Percentiles rank a stretch among this genome's conserved stretches.
Evolutionary conservation across 1,140 invertebrate genomes (phyloP).

Genomic region (Aphis craccivora): DNA sequence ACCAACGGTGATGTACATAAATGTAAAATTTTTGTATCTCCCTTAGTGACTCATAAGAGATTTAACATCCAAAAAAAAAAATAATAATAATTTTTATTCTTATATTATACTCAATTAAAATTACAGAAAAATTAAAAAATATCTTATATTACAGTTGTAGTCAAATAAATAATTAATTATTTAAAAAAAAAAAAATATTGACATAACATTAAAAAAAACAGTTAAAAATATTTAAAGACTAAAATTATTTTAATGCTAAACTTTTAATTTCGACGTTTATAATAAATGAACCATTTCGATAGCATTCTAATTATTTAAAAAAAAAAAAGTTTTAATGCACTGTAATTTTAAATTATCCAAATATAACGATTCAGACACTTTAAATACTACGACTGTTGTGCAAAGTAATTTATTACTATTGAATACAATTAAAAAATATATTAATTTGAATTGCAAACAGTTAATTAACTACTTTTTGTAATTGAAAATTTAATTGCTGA

Average conservation of each 20-base stretch:
- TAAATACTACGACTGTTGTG: neutral
- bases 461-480: neutral
- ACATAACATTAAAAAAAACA: neutral
- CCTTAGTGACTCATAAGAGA: neutral
- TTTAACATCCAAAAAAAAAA: neutral
- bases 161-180: neutral
- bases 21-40: neutral
- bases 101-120: neutral
- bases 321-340: neutral
- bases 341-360: neutral
- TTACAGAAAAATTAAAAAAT: neutral
- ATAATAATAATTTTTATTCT: neutral
- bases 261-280: neutral
- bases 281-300: neutral
- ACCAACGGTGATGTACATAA: neutral
- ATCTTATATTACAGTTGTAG: neutral
- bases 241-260: neutral
- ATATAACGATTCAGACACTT: neutral
- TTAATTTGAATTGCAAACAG: neutral
- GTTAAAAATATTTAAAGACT: neutral
- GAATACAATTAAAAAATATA: slow-evolving; percentile 1
- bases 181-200: neutral
- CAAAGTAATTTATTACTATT: neutral
- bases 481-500: neutral
- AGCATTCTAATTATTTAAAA: neutral